Evolutionary conservation across 2,797 vertebrate genomes (phyloP).

Genomic region (Channallabes apus): DNA sequence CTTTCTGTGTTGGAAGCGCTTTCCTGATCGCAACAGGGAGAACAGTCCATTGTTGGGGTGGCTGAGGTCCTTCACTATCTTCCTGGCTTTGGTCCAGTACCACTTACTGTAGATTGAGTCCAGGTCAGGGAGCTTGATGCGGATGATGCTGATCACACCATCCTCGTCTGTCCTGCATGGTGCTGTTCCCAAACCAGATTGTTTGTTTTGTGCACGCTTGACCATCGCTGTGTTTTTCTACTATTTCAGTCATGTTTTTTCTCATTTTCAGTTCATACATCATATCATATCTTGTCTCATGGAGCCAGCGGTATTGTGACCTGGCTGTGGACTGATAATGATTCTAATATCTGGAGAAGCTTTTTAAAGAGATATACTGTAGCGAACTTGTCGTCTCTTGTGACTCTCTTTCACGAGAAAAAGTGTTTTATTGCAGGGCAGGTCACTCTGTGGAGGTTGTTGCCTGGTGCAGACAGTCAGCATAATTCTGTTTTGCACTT

Average conservation of each 20-base stretch:
- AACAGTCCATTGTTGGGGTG: too few relatives aligned
- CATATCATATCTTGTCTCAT: not conserved
- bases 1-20: too few relatives aligned
- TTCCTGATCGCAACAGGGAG: too few relatives aligned
- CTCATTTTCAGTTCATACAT: not conserved
- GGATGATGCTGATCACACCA: too few relatives aligned
- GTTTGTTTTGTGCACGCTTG: not conserved
- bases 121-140: too few relatives aligned
- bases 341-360: not conserved
- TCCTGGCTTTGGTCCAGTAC: too few relatives aligned
- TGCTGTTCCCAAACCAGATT: too few relatives aligned
- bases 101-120: too few relatives aligned
- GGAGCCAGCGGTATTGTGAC: not conserved
- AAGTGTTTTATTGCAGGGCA: slow-evolving; percentile 3
- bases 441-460: slow-evolving; percentile 18
- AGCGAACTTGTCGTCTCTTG: not conserved
- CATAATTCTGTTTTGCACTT: slow-evolving; percentile 45
- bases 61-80: too few relatives aligned
- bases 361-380: not conserved
- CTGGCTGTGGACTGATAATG: not conserved
- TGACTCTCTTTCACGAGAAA: not conserved
- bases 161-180: too few relatives aligned
- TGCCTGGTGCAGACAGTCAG: slow-evolving; percentile 32
- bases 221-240: not conserved
- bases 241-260: not conserved